Percentiles rank a stretch among this genome's conserved stretches.
Evolutionary conservation across 2,888 invertebrate species (phyloP).

Genomic region (Macrosoma leucophasiata): DNA sequence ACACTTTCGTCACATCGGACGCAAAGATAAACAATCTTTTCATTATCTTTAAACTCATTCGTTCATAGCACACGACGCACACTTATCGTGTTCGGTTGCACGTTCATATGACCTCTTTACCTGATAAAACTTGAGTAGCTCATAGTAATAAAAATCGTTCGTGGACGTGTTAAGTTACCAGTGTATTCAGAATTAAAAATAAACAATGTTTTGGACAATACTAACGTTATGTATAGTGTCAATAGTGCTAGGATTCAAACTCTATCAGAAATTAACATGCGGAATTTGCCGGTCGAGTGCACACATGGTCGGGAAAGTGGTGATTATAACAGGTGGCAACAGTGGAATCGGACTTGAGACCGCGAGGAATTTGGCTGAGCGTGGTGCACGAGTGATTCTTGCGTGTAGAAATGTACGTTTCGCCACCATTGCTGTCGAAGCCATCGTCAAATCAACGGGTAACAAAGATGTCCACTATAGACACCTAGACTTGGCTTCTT

Average conservation of each 20-base stretch:
- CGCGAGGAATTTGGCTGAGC: conserved; percentile 64
- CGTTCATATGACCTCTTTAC: not conserved
- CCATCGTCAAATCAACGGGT: conserved; percentile 52
- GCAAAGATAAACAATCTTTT: too few relatives aligned
- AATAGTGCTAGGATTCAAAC: conserved; percentile 34
- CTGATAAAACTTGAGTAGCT: too few relatives aligned
- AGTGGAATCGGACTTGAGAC: conserved; percentile 73
- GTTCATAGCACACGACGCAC: too few relatives aligned
- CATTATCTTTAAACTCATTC: too few relatives aligned
- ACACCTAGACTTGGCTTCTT: conserved; percentile 60
- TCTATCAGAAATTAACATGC: conserved; percentile 59
- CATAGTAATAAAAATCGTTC: too few relatives aligned
- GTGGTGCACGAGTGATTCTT: conserved; percentile 69
- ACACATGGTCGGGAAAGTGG: conserved; percentile 66
- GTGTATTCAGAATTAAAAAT: not conserved
- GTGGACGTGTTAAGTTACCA: too few relatives aligned
- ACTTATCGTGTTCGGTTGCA: too few relatives aligned
- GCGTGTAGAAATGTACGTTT: conserved; percentile 64
- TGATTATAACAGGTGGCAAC: conserved; percentile 63
- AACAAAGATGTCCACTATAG: conserved; percentile 50
- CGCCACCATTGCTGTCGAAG: conserved; percentile 49
- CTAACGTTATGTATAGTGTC: conserved; percentile 13
- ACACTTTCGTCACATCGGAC: too few relatives aligned
- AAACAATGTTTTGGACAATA: conserved; percentile 20
- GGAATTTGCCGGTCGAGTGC: conserved; percentile 59